These are phyloP conservation scores for Hypothenemus hampei DNA, from an alignment of 1,140 invertebrate species.

Conservation along the genomic window DNA sequence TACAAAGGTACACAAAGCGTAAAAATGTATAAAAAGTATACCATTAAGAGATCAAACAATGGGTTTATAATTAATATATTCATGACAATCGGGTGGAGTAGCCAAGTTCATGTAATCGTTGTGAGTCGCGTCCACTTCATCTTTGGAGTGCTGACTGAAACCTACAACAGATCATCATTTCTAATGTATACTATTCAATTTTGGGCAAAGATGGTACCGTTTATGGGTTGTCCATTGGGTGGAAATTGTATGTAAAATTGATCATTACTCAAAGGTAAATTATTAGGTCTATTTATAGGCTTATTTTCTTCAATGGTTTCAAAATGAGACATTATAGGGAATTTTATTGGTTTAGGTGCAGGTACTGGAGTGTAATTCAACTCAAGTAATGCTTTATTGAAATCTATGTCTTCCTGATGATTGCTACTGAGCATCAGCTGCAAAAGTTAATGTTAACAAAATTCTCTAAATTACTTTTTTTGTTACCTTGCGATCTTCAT, in stretches of 20 bases:
- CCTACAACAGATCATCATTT: not conserved
- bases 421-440: slow-evolving; percentile 34
- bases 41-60: not conserved
- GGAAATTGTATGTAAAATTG: slow-evolving; percentile 52
- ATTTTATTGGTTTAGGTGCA: slow-evolving; percentile 39
- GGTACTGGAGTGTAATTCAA: slow-evolving; percentile 39
- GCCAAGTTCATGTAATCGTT: slow-evolving; percentile 27
- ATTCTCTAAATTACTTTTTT: not conserved
- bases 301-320: slow-evolving; percentile 39
- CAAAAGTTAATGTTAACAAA: not conserved
- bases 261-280: slow-evolving; percentile 17
- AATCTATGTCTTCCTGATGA: slow-evolving; percentile 32
- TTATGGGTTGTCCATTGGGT: slow-evolving; percentile 48
- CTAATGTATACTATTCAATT: not conserved
- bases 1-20: slow-evolving; percentile 9
- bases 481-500: slow-evolving; percentile 66
- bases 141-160: not conserved
- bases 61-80: slow-evolving; percentile 32
- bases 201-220: slow-evolving; percentile 38
- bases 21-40: not conserved
- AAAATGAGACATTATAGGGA: slow-evolving; percentile 21
- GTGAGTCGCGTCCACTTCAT: not conserved
- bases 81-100: slow-evolving; percentile 14
- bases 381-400: slow-evolving; percentile 34
- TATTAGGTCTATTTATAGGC: slow-evolving; percentile 25